Percentiles rank a stretch among this genome's conserved stretches.
phyloP scores from a whole-genome alignment of 2,113 vertebrate species.

The Nanorana parkeri region DNA sequence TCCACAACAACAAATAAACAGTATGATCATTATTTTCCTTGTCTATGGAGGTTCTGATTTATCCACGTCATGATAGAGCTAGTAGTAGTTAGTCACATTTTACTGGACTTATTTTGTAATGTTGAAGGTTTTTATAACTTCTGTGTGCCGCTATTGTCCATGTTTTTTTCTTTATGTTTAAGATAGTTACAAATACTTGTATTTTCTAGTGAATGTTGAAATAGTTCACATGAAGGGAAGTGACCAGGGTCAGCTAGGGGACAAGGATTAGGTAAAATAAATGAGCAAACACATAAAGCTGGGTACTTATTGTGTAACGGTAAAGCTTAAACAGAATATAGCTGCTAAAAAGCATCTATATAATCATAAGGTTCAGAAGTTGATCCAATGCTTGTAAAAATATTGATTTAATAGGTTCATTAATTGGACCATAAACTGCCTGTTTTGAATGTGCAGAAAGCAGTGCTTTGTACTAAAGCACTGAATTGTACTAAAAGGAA shows the following conservation, averaged over 20 bases:
- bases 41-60: no score
- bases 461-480: neutral
- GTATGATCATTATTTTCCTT: no score
- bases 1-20: no score
- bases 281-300: constrained; percentile 4
- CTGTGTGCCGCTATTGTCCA: no score
- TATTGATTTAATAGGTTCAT: constrained; percentile 4
- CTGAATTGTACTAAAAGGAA: no score
- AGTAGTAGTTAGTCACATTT: no score
- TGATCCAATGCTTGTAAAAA: neutral
- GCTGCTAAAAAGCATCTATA: neutral
- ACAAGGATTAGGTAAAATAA: constrained; percentile 22
- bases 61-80: no score
- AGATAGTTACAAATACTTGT: neutral
- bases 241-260: constrained; percentile 15
- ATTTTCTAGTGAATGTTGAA: constrained; percentile 2
- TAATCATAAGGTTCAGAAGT: neutral
- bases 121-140: no score
- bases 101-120: no score
- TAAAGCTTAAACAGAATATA: constrained; percentile 1
- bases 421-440: neutral
- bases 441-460: neutral
- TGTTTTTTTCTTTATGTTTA: no score
- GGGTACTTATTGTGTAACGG: constrained; percentile 15
- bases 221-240: constrained; percentile 20